A percentile compares a stretch with the other conserved stretches of the same genome.
phyloP scores from a whole-genome alignment of 1,140 invertebrate genomes.

The Drosophila quadrilineata region DNA sequence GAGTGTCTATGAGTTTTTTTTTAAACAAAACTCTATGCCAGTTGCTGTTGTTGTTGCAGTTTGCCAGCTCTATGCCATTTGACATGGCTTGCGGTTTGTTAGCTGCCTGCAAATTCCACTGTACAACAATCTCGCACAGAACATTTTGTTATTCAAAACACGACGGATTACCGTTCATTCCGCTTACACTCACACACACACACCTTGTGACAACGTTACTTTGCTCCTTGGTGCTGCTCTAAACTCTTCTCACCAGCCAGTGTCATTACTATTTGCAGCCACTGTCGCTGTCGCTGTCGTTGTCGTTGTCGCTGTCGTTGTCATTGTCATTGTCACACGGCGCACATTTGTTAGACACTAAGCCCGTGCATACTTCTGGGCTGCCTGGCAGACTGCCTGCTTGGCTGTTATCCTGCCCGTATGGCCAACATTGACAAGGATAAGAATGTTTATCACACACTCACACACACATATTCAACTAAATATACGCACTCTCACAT shows the following conservation, averaged over 20 bases:
- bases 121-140: conserved; percentile 65
- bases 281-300: conserved; percentile 6
- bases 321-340: conserved; percentile 65
- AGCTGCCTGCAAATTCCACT: conserved; percentile 65
- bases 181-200: conserved; percentile 58
- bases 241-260: too few species aligned
- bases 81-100: conserved; percentile 76
- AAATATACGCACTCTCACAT: conserved; percentile 2
- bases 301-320: conserved; percentile 48
- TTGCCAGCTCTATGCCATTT: conserved; percentile 60
- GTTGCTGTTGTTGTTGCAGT: conserved; percentile 49
- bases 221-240: too few species aligned
- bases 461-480: conserved; percentile 25
- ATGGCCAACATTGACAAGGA: conserved; percentile 45
- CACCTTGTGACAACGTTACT: conserved; percentile 42
- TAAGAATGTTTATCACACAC: conserved; percentile 74
- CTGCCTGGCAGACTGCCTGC: conserved; percentile 16
- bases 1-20: too few species aligned
- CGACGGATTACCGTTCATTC: conserved; percentile 79
- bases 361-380: conserved; percentile 63
- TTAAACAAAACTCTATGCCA: conserved; percentile 44
- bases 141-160: conserved; percentile 79
- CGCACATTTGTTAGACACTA: conserved; percentile 75
- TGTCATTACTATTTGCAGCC: neutral
- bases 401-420: conserved; percentile 2